Evolutionary conservation across 2,888 invertebrate genomes (phyloP).

Genomic region (Ptychoptera albimana): DNA sequence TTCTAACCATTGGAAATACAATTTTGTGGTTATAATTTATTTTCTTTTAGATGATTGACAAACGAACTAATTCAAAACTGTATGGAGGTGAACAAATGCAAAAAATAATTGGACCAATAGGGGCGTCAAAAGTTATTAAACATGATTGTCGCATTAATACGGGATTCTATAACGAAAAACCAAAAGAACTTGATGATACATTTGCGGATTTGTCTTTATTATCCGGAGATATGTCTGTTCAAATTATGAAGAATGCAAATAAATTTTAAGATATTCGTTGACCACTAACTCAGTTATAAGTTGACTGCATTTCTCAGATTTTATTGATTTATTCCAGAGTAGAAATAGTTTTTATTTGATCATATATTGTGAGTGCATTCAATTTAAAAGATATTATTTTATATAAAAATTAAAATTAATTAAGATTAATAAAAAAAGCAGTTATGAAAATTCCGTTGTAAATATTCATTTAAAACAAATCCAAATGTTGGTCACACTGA

Average conservation of each 20-base stretch:
- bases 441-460: no score
- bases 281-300: no score
- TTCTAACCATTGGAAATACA: no score
- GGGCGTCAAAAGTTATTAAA: constrained; percentile 23
- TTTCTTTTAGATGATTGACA: constrained; percentile 21
- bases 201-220: constrained; percentile 27
- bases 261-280: constrained; percentile 14
- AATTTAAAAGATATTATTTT: no score
- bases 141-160: constrained; percentile 28
- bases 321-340: no score
- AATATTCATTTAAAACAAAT: no score
- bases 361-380: no score
- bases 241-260: constrained; percentile 29
- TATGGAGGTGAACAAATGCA: constrained; percentile 26
- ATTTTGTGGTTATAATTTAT: background rate
- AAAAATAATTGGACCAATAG: constrained; percentile 20
- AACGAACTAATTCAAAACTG: constrained; percentile 23
- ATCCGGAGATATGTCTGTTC: constrained; percentile 29
- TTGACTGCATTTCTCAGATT: no score
- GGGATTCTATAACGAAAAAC: constrained; percentile 5
- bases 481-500: no score
- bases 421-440: no score
- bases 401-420: no score
- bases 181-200: constrained; percentile 16
- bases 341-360: no score